These are phyloP conservation scores for Chalcosyrphus nemorum DNA, from an alignment of 2,888 invertebrate species.

Conservation along the genomic window DNA sequence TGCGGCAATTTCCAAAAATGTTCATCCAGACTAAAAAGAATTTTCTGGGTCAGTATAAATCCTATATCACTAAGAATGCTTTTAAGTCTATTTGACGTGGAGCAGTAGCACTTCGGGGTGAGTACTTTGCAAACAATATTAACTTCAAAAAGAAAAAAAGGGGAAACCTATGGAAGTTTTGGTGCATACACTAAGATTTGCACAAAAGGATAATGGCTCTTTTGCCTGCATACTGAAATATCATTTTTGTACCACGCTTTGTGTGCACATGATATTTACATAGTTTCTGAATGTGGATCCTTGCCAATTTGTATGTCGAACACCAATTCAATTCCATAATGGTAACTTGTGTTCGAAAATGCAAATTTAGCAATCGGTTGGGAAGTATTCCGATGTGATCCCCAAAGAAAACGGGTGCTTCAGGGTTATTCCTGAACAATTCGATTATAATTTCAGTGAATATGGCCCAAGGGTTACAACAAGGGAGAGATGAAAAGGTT, in stretches of 20 bases:
- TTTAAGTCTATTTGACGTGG: constrained; percentile 46
- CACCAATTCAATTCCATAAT: constrained; percentile 64
- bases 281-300: constrained; percentile 53
- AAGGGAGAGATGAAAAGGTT: constrained; percentile 39
- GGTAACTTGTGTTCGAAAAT: constrained; percentile 60
- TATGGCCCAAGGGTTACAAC: background rate
- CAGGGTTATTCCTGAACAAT: constrained; percentile 26
- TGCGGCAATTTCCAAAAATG: constrained; percentile 38
- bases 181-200: constrained; percentile 43
- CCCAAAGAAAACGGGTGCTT: constrained; percentile 3
- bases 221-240: constrained; percentile 47
- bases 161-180: constrained; percentile 27
- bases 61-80: constrained; percentile 12
- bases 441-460: constrained; percentile 47
- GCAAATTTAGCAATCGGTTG: constrained; percentile 51
- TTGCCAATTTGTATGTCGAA: constrained; percentile 55
- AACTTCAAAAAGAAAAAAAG: constrained; percentile 56
- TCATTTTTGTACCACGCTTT: background rate
- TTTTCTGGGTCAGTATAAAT: constrained; percentile 51
- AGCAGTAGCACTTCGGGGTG: constrained; percentile 24
- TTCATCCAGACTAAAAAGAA: constrained; percentile 12
- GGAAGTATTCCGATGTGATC: background rate
- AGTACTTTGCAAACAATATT: constrained; percentile 59
- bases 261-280: constrained; percentile 52
- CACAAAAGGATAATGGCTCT: constrained; percentile 39